These are phyloP conservation scores for Catostylus mosaicus DNA, from an alignment of 30 jellyfish, hydroid and myxozoan genomes.

Conservation along the genomic window DNA sequence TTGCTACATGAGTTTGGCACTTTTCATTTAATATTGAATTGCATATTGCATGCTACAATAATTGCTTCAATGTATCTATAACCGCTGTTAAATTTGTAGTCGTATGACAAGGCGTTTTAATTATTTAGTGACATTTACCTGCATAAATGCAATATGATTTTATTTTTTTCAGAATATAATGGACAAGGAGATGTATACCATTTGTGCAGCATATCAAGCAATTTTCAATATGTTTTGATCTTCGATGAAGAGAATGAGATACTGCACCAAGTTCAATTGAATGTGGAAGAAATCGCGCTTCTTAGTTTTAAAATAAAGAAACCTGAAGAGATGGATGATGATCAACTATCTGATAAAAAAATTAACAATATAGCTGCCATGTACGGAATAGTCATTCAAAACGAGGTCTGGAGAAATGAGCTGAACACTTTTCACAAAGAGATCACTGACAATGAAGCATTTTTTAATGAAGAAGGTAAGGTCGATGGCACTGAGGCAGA, in stretches of 20 bases:
- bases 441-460: background rate
- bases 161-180: too few species aligned
- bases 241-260: constrained; percentile 6
- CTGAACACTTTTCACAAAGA: constrained; percentile 33
- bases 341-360: background rate
- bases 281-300: background rate
- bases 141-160: too few species aligned
- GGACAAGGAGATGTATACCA: background rate
- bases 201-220: constrained; percentile 20
- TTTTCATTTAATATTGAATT: too few species aligned
- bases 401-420: constrained; percentile 57
- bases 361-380: background rate
- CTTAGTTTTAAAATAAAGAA: background rate
- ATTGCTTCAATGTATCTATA: too few species aligned
- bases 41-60: too few species aligned
- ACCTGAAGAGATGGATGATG: background rate
- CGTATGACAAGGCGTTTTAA: too few species aligned
- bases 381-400: constrained; percentile 20
- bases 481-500: too few species aligned
- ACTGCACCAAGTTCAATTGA: background rate
- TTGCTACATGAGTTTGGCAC: too few species aligned
- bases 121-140: too few species aligned
- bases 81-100: too few species aligned
- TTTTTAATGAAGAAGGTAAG: background rate
- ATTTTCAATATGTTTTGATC: constrained; percentile 7